These are phyloP conservation scores for Anser brachyrhynchus DNA, from an alignment of 2,113 vertebrate genomes.

Conservation along the genomic window DNA sequence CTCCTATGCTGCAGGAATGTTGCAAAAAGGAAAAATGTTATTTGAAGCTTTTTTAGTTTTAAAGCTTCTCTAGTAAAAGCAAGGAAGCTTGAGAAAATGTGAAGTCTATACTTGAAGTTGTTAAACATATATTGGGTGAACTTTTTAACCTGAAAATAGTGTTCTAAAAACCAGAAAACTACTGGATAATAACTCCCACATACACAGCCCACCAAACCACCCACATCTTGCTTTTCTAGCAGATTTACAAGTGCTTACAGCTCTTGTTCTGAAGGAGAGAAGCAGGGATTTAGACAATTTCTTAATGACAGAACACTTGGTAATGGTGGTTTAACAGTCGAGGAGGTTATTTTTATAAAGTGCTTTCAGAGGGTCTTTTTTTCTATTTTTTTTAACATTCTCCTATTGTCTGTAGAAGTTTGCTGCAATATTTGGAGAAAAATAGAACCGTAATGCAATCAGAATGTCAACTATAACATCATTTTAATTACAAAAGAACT, in stretches of 20 bases:
- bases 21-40: background rate
- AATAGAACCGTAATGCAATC: background rate
- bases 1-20: background rate
- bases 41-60: background rate
- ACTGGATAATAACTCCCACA: slow-evolving; percentile 14
- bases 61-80: background rate
- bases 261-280: background rate
- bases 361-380: background rate
- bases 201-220: background rate
- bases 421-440: background rate
- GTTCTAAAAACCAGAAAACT: background rate
- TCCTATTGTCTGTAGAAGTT: background rate
- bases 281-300: background rate
- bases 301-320: background rate
- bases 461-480: background rate
- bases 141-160: slow-evolving; percentile 42
- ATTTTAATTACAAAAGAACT: background rate
- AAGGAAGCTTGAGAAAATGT: background rate
- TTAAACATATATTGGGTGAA: slow-evolving; percentile 10
- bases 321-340: background rate
- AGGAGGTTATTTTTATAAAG: background rate
- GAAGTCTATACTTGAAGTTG: background rate
- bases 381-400: background rate
- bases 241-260: background rate
- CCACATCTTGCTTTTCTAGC: slow-evolving; percentile 18